Evolutionary conservation across 1,140 invertebrate species (phyloP).

Genomic region (Lordiphosa mommai): DNA sequence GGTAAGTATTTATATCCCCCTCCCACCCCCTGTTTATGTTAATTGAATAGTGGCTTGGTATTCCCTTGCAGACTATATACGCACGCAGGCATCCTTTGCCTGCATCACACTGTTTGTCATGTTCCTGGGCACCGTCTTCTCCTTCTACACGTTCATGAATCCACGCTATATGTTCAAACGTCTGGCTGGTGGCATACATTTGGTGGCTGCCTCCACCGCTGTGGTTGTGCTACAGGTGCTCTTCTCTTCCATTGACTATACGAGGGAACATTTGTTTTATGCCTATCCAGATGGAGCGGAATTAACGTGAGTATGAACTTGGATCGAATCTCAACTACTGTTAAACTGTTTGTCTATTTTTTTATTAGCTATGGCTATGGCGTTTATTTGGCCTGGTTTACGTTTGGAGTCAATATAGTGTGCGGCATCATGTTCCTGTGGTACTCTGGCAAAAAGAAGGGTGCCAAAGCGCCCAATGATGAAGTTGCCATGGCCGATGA

Average conservation of each 20-base stretch:
- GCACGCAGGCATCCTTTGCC: constrained; percentile 91
- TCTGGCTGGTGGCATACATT: constrained; percentile 90
- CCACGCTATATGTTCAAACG: constrained; percentile 94
- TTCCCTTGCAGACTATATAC: constrained; percentile 86
- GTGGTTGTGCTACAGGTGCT: constrained; percentile 91
- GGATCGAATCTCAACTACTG: not conserved
- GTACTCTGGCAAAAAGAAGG: constrained; percentile 91
- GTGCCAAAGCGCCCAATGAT: constrained; percentile 88
- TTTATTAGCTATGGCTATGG: constrained; percentile 85
- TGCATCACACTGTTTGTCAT: constrained; percentile 90
- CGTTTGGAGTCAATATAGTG: constrained; percentile 86
- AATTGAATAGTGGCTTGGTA: constrained; percentile 62
- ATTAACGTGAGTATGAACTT: constrained; percentile 80
- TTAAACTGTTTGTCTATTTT: not conserved
- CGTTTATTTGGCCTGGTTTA: constrained; percentile 89
- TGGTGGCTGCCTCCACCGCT: constrained; percentile 86
- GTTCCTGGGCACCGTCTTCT: constrained; percentile 89
- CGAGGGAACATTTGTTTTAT: constrained; percentile 84
- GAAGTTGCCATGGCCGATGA: constrained; percentile 91
- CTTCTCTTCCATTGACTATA: constrained; percentile 86
- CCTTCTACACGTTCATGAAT: constrained; percentile 91
- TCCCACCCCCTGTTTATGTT: not conserved
- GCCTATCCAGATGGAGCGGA: constrained; percentile 85
- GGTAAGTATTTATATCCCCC: constrained; percentile 79
- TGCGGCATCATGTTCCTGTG: constrained; percentile 87